These are phyloP conservation scores for Pseudotriccus pelzelni DNA, from an alignment of 2,797 vertebrate genomes.

Conservation along the genomic window DNA sequence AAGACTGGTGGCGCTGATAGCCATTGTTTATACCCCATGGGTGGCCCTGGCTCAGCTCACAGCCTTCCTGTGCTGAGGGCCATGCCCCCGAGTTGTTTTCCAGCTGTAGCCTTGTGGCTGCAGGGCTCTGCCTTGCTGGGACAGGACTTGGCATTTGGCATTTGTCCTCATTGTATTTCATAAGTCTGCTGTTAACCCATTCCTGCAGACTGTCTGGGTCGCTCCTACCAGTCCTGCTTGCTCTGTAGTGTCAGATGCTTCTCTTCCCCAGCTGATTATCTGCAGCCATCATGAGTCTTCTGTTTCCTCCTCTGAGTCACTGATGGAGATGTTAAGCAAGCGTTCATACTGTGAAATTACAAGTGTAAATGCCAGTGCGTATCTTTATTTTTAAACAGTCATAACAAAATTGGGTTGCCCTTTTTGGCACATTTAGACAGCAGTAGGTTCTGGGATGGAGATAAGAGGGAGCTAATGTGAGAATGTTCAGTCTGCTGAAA, in stretches of 20 bases:
- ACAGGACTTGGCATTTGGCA: not conserved
- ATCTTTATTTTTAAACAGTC: not conserved
- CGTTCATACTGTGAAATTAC: not conserved
- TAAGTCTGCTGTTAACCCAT: not conserved
- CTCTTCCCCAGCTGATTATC: not conserved
- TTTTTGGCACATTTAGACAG: not conserved
- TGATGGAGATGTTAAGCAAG: not conserved
- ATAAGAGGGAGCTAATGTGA: not conserved
- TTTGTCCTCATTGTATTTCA: not conserved
- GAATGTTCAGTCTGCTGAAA: not conserved
- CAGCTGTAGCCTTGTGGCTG: not conserved
- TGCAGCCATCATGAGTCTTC: not conserved
- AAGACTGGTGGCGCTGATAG: accelerated
- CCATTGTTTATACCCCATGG: accelerated
- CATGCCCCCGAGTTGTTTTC: not conserved
- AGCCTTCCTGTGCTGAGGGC: not conserved
- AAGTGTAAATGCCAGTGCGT: not conserved
- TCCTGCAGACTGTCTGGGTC: not conserved
- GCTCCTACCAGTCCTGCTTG: not conserved
- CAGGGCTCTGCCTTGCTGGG: not conserved
- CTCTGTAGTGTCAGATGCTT: not conserved
- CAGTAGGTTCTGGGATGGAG: not conserved
- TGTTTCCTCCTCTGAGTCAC: not conserved
- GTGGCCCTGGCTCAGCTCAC: not conserved
- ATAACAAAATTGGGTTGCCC: not conserved